Percentiles rank a stretch among this genome's conserved stretches.
Conservation (phyloP, 2,888 invertebrate species). For the Yponomeuta cagnagella region DNA sequence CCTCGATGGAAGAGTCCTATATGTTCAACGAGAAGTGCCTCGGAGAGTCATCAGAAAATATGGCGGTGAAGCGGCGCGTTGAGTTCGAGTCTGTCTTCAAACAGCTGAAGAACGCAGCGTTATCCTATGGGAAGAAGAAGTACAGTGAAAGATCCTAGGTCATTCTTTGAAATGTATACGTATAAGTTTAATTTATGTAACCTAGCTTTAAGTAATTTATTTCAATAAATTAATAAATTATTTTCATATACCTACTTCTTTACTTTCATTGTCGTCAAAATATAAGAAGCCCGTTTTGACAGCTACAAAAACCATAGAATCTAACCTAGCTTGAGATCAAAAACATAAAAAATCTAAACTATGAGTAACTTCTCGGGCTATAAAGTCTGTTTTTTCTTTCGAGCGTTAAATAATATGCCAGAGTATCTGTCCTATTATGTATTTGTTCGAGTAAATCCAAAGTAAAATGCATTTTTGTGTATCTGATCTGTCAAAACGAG, state of each 20-base stretch:
- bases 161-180: background rate
- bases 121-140: constrained; percentile 4
- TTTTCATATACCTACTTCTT: background rate
- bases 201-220: constrained; percentile 7
- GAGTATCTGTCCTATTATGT: too few species aligned
- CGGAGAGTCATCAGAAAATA: background rate
- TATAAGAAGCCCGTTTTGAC: too few species aligned
- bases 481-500: too few species aligned
- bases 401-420: too few species aligned
- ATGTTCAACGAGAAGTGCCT: background rate
- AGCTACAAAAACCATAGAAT: too few species aligned
- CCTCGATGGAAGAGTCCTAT: background rate
- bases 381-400: too few species aligned
- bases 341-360: too few species aligned
- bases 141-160: background rate
- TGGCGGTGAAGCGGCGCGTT: background rate
- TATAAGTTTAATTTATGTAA: background rate
- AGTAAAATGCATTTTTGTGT: too few species aligned
- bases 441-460: too few species aligned
- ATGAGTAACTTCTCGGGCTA: too few species aligned
- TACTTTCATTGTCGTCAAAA: background rate
- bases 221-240: background rate
- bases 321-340: too few species aligned
- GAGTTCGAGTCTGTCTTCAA: constrained; percentile 8
- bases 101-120: constrained; percentile 9